phyloP scores from a whole-genome alignment of 1,140 invertebrate species.

The Drosophila tropicalis region DNA sequence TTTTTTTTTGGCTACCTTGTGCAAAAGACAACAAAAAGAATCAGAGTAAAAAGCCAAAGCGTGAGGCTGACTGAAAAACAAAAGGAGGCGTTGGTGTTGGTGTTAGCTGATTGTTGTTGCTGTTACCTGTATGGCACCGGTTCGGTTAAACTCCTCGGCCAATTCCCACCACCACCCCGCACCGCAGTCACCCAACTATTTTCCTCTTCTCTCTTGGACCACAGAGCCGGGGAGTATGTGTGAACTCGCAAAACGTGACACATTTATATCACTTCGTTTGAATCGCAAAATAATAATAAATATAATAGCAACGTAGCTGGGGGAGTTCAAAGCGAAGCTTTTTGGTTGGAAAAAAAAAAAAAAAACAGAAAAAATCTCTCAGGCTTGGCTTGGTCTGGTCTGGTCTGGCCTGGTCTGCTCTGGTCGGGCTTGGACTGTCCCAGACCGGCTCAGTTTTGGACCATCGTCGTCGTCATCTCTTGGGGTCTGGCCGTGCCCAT shows the following conservation, averaged over 20 bases:
- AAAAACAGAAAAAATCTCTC: not conserved
- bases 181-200: too few relatives aligned
- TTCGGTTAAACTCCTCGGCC: slow-evolving; percentile 3
- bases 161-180: not conserved
- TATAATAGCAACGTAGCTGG: slow-evolving; percentile 72
- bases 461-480: slow-evolving; percentile 22
- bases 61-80: slow-evolving; percentile 76
- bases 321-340: slow-evolving; percentile 37
- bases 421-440: slow-evolving; percentile 22
- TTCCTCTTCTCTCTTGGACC: slow-evolving; percentile 24
- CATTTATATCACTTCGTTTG: slow-evolving; percentile 82
- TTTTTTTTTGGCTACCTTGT: not conserved
- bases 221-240: slow-evolving; percentile 64
- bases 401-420: not conserved
- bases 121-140: slow-evolving; percentile 60
- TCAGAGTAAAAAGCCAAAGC: slow-evolving; percentile 73
- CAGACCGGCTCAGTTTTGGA: slow-evolving; percentile 19
- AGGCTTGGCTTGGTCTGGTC: slow-evolving; percentile 1
- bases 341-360: slow-evolving; percentile 10
- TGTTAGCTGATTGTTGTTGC: slow-evolving; percentile 74
- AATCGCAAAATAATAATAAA: slow-evolving; percentile 82
- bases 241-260: slow-evolving; percentile 81
- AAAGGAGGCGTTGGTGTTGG: slow-evolving; percentile 81
- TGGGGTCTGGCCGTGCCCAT: slow-evolving; percentile 68
- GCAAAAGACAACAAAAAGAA: slow-evolving; percentile 44